Evolutionary conservation across 2,797 vertebrate genomes (phyloP).

Genomic region (Notolepis coatsorum): DNA sequence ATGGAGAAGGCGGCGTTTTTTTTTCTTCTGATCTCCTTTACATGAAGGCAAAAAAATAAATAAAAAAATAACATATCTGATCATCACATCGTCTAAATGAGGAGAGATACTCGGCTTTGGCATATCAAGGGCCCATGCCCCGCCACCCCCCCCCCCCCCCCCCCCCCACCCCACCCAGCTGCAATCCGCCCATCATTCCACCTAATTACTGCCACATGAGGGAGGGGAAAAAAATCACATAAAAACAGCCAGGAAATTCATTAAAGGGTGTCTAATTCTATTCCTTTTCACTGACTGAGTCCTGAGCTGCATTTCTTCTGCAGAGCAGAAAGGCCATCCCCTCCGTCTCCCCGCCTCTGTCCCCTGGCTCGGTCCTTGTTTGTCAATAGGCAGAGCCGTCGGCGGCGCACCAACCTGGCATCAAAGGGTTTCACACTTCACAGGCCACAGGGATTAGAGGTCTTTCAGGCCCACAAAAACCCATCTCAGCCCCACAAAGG

Average conservation of each 20-base stretch:
- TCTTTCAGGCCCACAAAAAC: slow-evolving; percentile 82
- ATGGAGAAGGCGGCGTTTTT: slow-evolving; percentile 74
- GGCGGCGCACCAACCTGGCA: slow-evolving; percentile 81
- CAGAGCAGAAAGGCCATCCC: slow-evolving; percentile 60
- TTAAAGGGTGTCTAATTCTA: slow-evolving; percentile 81
- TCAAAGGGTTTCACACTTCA: slow-evolving; percentile 88
- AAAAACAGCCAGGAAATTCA: slow-evolving; percentile 79
- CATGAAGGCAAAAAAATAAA: slow-evolving; percentile 61
- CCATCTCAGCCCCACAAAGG: slow-evolving; percentile 83
- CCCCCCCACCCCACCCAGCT: slow-evolving; percentile 70
- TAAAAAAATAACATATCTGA: slow-evolving; percentile 75
- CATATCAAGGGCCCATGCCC: slow-evolving; percentile 73
- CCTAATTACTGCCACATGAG: slow-evolving; percentile 79
- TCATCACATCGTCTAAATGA: slow-evolving; percentile 83
- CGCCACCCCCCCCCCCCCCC: slow-evolving; percentile 69
- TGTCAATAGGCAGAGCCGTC: slow-evolving; percentile 84
- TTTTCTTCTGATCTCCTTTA: slow-evolving; percentile 78
- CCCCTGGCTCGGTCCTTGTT: slow-evolving; percentile 79
- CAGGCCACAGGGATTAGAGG: slow-evolving; percentile 86
- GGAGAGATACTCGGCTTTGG: slow-evolving; percentile 74
- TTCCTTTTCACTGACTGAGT: slow-evolving; percentile 76
- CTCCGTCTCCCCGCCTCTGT: slow-evolving; percentile 51
- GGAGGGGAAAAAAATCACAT: slow-evolving; percentile 40
- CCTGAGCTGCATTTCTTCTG: slow-evolving; percentile 66
- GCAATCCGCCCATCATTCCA: slow-evolving; percentile 76